A percentile compares a stretch with the other conserved stretches of the same genome.
Conservation (phyloP, 2,797 vertebrate genomes). For the Cuniculus paca region DNA sequence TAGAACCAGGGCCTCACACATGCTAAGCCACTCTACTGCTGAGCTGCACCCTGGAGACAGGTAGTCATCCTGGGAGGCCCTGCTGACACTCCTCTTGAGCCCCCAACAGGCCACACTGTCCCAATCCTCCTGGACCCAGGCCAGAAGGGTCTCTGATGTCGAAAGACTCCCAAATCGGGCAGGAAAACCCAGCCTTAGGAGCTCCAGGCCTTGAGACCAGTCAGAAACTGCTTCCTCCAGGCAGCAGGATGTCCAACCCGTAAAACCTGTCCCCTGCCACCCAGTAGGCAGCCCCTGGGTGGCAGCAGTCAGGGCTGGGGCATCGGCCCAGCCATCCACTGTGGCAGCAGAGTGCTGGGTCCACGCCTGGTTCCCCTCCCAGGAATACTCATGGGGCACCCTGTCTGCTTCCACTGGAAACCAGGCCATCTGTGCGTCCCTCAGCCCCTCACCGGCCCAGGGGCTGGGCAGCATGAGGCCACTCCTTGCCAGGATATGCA, state of each 20-base stretch:
- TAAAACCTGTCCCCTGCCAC: background rate
- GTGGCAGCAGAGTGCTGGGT: too few species aligned
- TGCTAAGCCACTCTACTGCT: too few species aligned
- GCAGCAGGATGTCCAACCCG: background rate
- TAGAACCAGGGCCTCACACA: too few species aligned
- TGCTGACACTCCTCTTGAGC: background rate
- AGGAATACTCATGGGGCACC: too few species aligned
- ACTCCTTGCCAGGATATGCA: background rate
- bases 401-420: background rate
- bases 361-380: background rate
- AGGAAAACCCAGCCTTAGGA: background rate
- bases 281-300: rapidly evolving
- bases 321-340: background rate
- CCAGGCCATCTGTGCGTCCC: background rate
- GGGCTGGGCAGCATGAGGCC: too few species aligned
- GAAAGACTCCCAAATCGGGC: background rate
- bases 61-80: background rate
- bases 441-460: rapidly evolving
- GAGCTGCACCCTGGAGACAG: background rate
- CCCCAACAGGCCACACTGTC: background rate
- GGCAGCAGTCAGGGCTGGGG: background rate
- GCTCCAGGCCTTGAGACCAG: background rate
- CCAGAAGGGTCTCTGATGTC: background rate
- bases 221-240: background rate
- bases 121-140: background rate